Evolutionary conservation across 2,113 vertebrate species (phyloP).

Genomic region (Carollia perspicillata): DNA sequence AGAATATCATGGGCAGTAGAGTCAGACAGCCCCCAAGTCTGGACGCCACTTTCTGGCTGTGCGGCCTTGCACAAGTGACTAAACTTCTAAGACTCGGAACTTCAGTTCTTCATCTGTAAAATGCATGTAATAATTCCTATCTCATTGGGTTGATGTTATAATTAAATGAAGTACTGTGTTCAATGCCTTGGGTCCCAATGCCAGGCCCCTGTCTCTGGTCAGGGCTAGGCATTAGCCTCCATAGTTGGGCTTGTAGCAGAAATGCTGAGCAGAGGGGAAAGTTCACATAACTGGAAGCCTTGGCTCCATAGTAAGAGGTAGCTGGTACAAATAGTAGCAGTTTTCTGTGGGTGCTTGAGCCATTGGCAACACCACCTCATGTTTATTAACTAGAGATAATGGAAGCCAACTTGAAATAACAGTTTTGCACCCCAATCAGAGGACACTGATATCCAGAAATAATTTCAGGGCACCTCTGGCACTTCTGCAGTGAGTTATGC

Average conservation of each 20-base stretch:
- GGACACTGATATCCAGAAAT: not conserved
- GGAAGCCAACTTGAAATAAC: not conserved
- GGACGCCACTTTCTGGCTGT: not conserved
- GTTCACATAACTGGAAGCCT: not conserved
- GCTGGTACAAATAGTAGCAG: too few relatives aligned
- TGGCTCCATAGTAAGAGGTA: not conserved
- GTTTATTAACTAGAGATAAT: not conserved
- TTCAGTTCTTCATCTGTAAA: not conserved
- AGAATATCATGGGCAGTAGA: rapidly evolving
- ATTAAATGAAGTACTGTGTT: not conserved
- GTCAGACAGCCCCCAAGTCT: not conserved
- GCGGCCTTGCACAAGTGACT: not conserved
- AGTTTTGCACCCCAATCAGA: not conserved
- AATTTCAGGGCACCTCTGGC: not conserved
- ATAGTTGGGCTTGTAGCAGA: not conserved
- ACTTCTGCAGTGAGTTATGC: not conserved
- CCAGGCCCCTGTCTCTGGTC: not conserved
- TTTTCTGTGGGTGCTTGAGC: not conserved
- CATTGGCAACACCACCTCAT: not conserved
- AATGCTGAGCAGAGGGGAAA: not conserved
- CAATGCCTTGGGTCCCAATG: rapidly evolving
- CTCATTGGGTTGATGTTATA: not conserved
- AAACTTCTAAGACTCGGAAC: not conserved
- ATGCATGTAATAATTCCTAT: not conserved
- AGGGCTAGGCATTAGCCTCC: not conserved